Conservation (phyloP, 2,797 vertebrate species). For the Rachycentron canadum region DNA sequence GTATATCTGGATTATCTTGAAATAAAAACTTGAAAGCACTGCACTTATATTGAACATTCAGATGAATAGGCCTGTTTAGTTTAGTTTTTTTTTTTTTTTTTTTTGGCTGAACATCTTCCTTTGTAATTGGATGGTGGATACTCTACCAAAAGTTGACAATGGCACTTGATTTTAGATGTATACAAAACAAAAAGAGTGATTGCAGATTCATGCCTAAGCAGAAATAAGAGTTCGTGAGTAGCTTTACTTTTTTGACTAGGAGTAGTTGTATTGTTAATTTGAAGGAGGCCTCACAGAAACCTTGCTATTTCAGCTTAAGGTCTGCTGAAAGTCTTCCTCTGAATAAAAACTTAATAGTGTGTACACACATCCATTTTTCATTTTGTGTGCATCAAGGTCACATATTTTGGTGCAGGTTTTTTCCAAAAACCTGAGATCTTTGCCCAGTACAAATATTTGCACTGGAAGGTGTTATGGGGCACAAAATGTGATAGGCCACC, state of each 20-base stretch:
- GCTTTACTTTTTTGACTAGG: slow-evolving; percentile 1
- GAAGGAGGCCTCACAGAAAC: not conserved
- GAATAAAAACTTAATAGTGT: slow-evolving; percentile 11
- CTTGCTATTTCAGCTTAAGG: slow-evolving; percentile 9
- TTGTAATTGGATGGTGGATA: slow-evolving; percentile 7
- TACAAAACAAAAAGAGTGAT: slow-evolving; percentile 9
- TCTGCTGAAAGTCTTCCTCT: slow-evolving; percentile 26
- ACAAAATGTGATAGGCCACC: not conserved
- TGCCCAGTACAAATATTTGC: slow-evolving; percentile 7
- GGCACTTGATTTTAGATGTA: not conserved
- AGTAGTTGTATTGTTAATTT: not conserved
- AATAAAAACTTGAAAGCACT: slow-evolving; percentile 17
- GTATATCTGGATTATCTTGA: slow-evolving; percentile 22
- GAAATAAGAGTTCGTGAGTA: slow-evolving; percentile 5
- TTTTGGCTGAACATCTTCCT: slow-evolving; percentile 14
- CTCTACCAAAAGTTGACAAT: not conserved
- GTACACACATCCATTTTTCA: slow-evolving; percentile 17
- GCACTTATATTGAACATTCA: not conserved
- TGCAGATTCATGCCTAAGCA: not conserved
- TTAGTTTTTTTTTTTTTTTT: not conserved
- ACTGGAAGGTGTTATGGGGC: not conserved
- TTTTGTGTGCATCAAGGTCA: slow-evolving; percentile 4
- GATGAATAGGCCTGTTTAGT: slow-evolving; percentile 12
- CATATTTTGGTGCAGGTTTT: not conserved
- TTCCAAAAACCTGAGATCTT: not conserved